Conservation (phyloP, 1,140 invertebrate species). For the Drosophila jambulina region DNA sequence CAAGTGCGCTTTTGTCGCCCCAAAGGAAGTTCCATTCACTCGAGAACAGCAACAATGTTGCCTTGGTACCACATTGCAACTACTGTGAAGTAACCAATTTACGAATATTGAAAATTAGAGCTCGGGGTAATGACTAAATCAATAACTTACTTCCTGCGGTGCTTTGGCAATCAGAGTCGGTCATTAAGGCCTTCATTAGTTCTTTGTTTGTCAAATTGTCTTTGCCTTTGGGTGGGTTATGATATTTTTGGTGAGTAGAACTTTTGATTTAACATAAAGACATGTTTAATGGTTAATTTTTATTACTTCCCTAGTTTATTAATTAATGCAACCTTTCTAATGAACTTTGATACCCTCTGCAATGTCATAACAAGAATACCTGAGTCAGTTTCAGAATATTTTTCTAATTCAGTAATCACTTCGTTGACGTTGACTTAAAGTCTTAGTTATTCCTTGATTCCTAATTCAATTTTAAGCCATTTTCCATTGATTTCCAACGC, state of each 20-base stretch:
- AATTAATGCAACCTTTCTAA: too few relatives aligned
- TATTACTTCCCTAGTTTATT: too few relatives aligned
- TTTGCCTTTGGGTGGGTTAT: constrained; percentile 1
- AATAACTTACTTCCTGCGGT: constrained; percentile 66
- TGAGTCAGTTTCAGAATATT: background rate
- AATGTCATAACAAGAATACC: background rate
- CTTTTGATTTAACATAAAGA: constrained; percentile 3
- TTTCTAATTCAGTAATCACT: background rate
- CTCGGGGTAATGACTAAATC: constrained; percentile 63
- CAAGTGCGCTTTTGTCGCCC: constrained; percentile 41
- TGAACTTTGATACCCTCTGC: background rate
- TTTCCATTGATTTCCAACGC: constrained; percentile 16
- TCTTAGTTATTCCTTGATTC: background rate
- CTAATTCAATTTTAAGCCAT: background rate
- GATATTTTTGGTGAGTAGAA: background rate
- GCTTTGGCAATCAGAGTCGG: constrained; percentile 38
- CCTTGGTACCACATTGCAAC: background rate
- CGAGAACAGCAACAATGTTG: constrained; percentile 24
- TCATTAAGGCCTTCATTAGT: constrained; percentile 45
- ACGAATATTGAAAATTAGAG: constrained; percentile 54
- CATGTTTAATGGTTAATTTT: constrained; percentile 6
- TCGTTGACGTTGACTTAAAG: background rate
- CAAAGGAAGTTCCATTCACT: constrained; percentile 59
- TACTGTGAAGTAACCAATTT: constrained; percentile 48
- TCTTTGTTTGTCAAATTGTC: constrained; percentile 31